Evolutionary conservation across 1,140 invertebrate species (phyloP).

Genomic region (Sycophila sp.): DNA sequence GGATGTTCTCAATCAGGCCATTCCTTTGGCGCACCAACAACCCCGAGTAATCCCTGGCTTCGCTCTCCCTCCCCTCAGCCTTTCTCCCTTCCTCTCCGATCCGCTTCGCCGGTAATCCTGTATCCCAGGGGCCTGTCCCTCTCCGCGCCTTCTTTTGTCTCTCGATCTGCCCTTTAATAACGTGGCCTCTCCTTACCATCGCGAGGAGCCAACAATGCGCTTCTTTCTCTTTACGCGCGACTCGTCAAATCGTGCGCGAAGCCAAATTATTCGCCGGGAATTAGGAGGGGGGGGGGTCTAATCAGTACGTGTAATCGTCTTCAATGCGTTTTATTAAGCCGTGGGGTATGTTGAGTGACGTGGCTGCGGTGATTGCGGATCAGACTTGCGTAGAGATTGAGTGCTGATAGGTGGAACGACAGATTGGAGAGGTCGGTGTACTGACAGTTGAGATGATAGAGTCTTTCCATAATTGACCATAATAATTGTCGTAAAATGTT

Average conservation of each 20-base stretch:
- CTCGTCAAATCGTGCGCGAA: neutral
- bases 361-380: too few species aligned
- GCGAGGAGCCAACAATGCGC: neutral
- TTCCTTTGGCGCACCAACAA: constrained; percentile 48
- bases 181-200: neutral
- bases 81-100: constrained; percentile 39
- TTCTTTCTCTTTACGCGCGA: neutral
- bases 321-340: constrained; percentile 23
- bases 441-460: too few species aligned
- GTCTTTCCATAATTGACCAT: too few species aligned
- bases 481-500: too few species aligned
- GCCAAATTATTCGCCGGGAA: neutral
- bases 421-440: too few species aligned
- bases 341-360: too few species aligned
- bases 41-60: constrained; percentile 55
- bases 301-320: constrained; percentile 1
- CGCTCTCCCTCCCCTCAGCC: too few species aligned
- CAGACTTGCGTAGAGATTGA: too few species aligned
- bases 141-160: constrained; percentile 15
- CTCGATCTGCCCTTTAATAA: neutral
- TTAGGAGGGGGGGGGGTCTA: neutral
- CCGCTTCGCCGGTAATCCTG: constrained; percentile 48
- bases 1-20: constrained; percentile 66
- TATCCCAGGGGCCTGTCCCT: constrained; percentile 15
- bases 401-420: too few species aligned